These are phyloP conservation scores for Trachemys scripta DNA, from an alignment of 2,113 vertebrate genomes.

Conservation along the genomic window DNA sequence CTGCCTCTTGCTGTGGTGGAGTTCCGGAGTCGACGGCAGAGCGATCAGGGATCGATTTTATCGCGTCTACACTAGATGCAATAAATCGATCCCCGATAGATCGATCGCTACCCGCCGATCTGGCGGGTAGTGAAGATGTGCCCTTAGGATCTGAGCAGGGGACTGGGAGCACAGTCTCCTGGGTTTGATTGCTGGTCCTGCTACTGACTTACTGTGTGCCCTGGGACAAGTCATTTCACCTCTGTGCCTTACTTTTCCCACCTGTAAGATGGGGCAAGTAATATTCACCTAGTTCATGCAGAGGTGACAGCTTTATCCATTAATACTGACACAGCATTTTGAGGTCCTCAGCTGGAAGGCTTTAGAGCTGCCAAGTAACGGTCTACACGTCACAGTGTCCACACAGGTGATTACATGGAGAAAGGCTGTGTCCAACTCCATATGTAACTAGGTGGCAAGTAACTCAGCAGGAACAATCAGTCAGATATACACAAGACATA, in stretches of 20 bases:
- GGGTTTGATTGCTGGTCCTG: neutral
- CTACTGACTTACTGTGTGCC: neutral
- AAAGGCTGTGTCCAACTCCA: neutral
- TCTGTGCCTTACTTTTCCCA: neutral
- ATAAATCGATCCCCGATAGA: no score
- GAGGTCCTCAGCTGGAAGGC: neutral
- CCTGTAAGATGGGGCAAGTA: neutral
- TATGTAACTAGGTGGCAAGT: neutral
- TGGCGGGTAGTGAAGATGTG: no score
- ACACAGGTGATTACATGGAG: neutral
- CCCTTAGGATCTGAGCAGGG: neutral
- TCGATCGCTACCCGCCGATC: no score
- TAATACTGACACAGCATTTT: neutral
- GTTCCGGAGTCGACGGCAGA: no score
- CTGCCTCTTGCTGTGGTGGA: no score
- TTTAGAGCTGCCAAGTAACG: neutral
- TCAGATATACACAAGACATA: neutral
- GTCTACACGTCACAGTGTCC: neutral
- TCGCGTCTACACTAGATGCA: no score
- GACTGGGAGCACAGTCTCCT: accelerated
- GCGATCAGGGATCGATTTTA: no score
- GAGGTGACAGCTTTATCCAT: neutral
- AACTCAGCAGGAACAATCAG: neutral
- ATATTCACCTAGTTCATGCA: neutral
- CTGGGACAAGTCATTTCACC: neutral